Percentiles rank a stretch among this genome's conserved stretches.
These are phyloP conservation scores for Scaptomyza graminum DNA, from an alignment of 1,140 invertebrate genomes.

Conservation along the genomic window DNA sequence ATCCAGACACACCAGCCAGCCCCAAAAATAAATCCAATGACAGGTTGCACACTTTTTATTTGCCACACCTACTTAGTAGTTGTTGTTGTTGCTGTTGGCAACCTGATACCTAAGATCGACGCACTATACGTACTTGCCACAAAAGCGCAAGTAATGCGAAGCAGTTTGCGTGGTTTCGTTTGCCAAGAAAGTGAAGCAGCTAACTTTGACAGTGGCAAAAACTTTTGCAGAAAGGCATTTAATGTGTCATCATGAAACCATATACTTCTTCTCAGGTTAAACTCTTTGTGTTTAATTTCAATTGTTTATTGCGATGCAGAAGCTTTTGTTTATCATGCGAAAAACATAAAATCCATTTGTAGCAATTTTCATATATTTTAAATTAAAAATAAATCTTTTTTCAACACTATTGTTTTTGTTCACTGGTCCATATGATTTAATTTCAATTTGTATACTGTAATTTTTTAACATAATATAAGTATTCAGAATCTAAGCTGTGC, in stretches of 20 bases:
- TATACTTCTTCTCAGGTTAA: too few species aligned
- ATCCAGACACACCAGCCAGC: slow-evolving; percentile 33
- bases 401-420: too few species aligned
- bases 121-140: slow-evolving; percentile 41
- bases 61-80: slow-evolving; percentile 4
- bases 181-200: slow-evolving; percentile 61
- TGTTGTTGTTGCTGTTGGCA: slow-evolving; percentile 14
- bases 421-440: not conserved
- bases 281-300: too few species aligned
- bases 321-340: too few species aligned
- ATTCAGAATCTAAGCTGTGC: not conserved
- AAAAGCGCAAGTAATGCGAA: slow-evolving; percentile 75
- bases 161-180: slow-evolving; percentile 48
- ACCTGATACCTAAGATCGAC: slow-evolving; percentile 40
- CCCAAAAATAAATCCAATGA: slow-evolving; percentile 2
- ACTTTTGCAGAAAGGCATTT: too few species aligned
- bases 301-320: too few species aligned
- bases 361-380: too few species aligned
- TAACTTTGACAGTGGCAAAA: not conserved
- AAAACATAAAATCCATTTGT: too few species aligned
- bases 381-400: too few species aligned
- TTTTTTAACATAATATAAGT: not conserved
- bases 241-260: too few species aligned
- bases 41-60: slow-evolving; percentile 26
- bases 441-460: not conserved